phyloP scores from a whole-genome alignment of 2,113 vertebrate genomes.

The Amblyornis subalaris region DNA sequence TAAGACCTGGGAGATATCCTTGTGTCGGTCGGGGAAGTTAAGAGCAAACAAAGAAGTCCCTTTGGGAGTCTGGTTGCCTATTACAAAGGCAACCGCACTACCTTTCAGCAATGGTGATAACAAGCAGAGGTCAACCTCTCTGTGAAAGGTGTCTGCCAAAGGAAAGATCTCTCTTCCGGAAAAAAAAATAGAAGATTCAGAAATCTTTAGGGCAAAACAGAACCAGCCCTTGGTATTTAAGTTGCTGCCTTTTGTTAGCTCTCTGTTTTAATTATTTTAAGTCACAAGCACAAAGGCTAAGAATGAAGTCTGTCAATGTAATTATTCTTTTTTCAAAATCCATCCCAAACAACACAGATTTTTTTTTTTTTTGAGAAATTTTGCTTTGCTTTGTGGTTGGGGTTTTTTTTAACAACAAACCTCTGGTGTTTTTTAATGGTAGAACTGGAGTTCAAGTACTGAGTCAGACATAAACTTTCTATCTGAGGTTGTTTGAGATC shows the following conservation, averaged over 20 bases:
- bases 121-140: background rate
- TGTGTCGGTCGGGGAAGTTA: background rate
- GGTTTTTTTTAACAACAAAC: rapidly evolving
- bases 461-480: background rate
- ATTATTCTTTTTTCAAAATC: background rate
- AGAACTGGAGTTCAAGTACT: background rate
- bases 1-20: background rate
- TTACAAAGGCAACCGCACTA: background rate
- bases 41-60: conserved; percentile 27
- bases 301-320: background rate
- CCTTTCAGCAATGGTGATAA: background rate
- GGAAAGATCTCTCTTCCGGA: background rate
- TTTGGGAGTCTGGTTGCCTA: background rate
- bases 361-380: background rate
- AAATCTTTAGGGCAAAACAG: background rate
- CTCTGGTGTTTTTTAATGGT: background rate
- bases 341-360: background rate
- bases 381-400: background rate
- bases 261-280: background rate
- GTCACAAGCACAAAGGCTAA: background rate
- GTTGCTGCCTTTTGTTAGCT: background rate
- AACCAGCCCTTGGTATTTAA: background rate
- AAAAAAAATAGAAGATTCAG: background rate
- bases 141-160: background rate
- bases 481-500: background rate